Base-by-base conservation (phyloP, 2,113 vertebrate genomes). In the Corydoras maculifer region DNA sequence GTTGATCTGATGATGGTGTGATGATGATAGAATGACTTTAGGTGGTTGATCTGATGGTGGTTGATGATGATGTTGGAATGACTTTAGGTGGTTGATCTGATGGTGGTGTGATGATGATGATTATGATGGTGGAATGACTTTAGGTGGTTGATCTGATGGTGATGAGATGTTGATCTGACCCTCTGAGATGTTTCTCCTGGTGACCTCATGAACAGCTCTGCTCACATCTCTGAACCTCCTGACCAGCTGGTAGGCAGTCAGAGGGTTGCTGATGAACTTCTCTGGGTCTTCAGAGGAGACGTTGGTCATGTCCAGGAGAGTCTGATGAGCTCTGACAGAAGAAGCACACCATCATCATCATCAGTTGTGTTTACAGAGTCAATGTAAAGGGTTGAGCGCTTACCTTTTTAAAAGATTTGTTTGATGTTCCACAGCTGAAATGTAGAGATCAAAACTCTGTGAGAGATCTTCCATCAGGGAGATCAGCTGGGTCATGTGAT, bases 401-500 rank as follows among this genome's bases (percentile, higher is more conserved):
- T 53, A 82, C 78, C 72, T 61, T 29, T 61, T 76, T 10, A 82
- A 58, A 10, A 60, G 25, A 1, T 43, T 55, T 4, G 53, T 59
- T 55, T 70, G 66, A 1, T 13, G 13, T 58, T 75, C 65, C 58
- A 80, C n/a, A 0, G 53, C 69, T 73, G 67, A 11, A 9, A 73
- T 62, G 51, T 68, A 78, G n/a, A 73, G 53, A 29, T 15, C 14
- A 10, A 82, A 60, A 50, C 32, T 58, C 59, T 57, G n/a, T 35
- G 74, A 48, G 8, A 82, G 29, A 49, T 70, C 53, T 18, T 51
- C 63, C 29, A 67, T 61, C 15, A 68, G 60, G 29, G 5, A 14
- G 3, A 75, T 48, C 18, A 82, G 78, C 18, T 70, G 65, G 29
- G 67, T 73, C 78, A 82, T 76, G 0, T 80, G 69, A 58, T 77